phyloP scores from a whole-genome alignment of 2,888 invertebrate genomes.

The Agonopterix heracliana region DNA sequence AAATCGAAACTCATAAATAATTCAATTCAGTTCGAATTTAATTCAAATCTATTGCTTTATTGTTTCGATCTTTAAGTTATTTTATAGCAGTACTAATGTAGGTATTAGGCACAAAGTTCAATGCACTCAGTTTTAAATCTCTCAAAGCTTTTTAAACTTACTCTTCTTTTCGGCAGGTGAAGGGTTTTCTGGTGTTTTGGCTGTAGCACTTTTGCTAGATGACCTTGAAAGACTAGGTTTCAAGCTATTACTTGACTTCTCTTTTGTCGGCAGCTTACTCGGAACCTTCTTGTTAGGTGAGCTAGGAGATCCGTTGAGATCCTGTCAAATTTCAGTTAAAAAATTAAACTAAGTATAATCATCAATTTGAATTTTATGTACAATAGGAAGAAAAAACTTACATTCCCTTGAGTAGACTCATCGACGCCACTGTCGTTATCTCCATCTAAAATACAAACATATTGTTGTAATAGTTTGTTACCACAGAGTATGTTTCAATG shows the following conservation, averaged over 20 bases:
- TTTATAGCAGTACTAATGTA: background rate
- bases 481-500: too few species aligned
- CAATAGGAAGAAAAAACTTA: constrained; percentile 59
- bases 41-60: background rate
- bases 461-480: background rate
- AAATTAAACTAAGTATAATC: background rate
- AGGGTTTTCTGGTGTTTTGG: constrained; percentile 83
- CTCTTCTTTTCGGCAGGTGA: constrained; percentile 81
- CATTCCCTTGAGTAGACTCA: constrained; percentile 87
- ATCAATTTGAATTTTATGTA: background rate
- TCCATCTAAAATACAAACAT: constrained; percentile 78
- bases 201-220: constrained; percentile 76
- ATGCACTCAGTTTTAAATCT: background rate
- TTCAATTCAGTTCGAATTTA: constrained; percentile 4
- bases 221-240: constrained; percentile 75
- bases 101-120: background rate
- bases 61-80: background rate
- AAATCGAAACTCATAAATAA: constrained; percentile 11
- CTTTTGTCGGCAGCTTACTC: constrained; percentile 70
- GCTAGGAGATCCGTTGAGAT: constrained; percentile 81
- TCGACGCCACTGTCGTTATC: constrained; percentile 90
- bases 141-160: constrained; percentile 43
- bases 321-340: constrained; percentile 34
- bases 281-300: constrained; percentile 86
- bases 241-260: constrained; percentile 64